These are phyloP conservation scores for Cordilura impudica DNA, from an alignment of 2,888 invertebrate species.

Conservation along the genomic window DNA sequence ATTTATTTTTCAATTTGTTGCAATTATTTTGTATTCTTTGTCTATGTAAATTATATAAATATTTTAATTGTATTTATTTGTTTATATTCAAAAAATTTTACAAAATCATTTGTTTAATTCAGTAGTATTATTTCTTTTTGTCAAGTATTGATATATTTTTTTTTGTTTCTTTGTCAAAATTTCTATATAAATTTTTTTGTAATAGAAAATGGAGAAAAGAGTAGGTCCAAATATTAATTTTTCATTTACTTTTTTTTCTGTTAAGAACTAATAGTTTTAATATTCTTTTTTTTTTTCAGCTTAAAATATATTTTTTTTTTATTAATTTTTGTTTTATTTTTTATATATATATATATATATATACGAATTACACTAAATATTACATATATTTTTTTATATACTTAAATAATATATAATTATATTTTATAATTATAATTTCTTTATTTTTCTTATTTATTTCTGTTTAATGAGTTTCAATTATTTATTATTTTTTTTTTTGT, in stretches of 20 bases:
- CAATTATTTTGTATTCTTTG: slow-evolving; percentile 29
- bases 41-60: not conserved
- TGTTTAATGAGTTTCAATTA: slow-evolving; percentile 41
- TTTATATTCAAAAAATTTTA: slow-evolving; percentile 47
- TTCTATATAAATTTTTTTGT: slow-evolving; percentile 40
- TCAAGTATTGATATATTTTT: slow-evolving; percentile 41
- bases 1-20: slow-evolving; percentile 10
- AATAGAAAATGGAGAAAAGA: slow-evolving; percentile 40
- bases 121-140: slow-evolving; percentile 9
- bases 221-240: slow-evolving; percentile 44
- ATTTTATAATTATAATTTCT: slow-evolving; percentile 66
- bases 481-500: slow-evolving; percentile 60
- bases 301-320: slow-evolving; percentile 53
- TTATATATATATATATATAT: slow-evolving; percentile 59
- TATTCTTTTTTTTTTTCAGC: slow-evolving; percentile 39
- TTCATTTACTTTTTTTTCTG: slow-evolving; percentile 22
- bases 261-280: slow-evolving; percentile 58
- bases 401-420: slow-evolving; percentile 69
- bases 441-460: slow-evolving; percentile 38
- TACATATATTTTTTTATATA: slow-evolving; percentile 70
- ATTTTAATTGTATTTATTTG: not conserved
- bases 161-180: slow-evolving; percentile 30
- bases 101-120: slow-evolving; percentile 51
- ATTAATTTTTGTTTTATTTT: slow-evolving; percentile 9
- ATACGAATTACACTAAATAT: slow-evolving; percentile 75